Conservation (phyloP, 37 sponge, comb jelly and placozoan genomes). For the Chondrosia reniformis region DNA sequence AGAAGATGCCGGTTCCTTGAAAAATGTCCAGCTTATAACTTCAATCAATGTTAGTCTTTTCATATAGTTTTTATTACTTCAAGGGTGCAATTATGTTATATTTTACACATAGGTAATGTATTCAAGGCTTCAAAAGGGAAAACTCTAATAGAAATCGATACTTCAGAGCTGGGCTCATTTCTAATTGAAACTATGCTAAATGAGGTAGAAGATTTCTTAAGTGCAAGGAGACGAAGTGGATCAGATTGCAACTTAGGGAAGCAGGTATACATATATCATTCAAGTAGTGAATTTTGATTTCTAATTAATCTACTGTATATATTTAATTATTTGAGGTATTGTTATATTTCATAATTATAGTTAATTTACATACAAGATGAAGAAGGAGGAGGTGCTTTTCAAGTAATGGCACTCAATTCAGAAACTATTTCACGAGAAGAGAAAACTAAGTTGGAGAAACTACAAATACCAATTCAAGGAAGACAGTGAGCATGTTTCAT, state of each 20-base stretch:
- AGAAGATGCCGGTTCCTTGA: constrained; percentile 73
- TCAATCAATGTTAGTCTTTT: too few relatives aligned
- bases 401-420: constrained; percentile 58
- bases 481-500: constrained; percentile 26
- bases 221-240: constrained; percentile 18
- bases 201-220: constrained; percentile 72
- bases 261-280: too few relatives aligned
- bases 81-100: too few relatives aligned
- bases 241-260: too few relatives aligned
- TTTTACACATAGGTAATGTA: too few relatives aligned
- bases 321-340: too few relatives aligned
- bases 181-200: constrained; percentile 77
- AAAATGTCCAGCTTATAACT: constrained; percentile 56
- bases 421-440: constrained; percentile 52
- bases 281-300: too few relatives aligned
- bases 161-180: constrained; percentile 69
- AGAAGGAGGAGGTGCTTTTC: constrained; percentile 62
- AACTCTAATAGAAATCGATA: constrained; percentile 37
- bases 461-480: constrained; percentile 62
- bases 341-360: too few relatives aligned
- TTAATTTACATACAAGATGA: too few relatives aligned
- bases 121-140: constrained; percentile 26
- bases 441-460: constrained; percentile 30
- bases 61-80: too few relatives aligned
- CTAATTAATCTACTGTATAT: too few relatives aligned